phyloP scores from a whole-genome alignment of 2,113 vertebrate genomes.

The Labeo rohita region DNA sequence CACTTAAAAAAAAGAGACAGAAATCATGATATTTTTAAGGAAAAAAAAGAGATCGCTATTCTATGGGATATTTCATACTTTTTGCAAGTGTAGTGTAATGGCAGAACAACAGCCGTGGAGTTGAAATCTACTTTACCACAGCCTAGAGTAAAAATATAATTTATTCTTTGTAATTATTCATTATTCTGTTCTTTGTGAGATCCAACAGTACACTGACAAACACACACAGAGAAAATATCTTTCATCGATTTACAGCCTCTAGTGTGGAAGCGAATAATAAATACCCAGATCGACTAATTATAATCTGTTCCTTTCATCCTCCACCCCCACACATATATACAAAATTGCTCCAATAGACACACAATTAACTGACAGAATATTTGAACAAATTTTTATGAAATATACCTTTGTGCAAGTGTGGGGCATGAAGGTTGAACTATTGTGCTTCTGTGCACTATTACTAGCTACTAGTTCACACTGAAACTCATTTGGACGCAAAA shows the following conservation, averaged over 20 bases:
- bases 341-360: neutral
- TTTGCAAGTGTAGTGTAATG: neutral
- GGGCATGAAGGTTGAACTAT: neutral
- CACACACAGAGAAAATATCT: neutral
- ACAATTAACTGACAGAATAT: neutral
- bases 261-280: neutral
- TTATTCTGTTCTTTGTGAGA: neutral
- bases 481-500: neutral
- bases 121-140: neutral
- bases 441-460: neutral
- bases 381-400: neutral
- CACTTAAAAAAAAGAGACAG: neutral
- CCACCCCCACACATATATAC: neutral
- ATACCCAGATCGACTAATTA: slow-evolving; percentile 15
- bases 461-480: neutral
- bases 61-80: too few relatives aligned
- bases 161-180: neutral
- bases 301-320: neutral
- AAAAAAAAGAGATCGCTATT: too few relatives aligned
- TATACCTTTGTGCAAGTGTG: too few relatives aligned
- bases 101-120: neutral
- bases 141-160: neutral
- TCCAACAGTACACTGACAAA: neutral
- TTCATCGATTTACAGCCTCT: neutral
- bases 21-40: neutral